Evolutionary conservation across 2,888 invertebrate species (phyloP).

Genomic region (Parnassius apollo): DNA sequence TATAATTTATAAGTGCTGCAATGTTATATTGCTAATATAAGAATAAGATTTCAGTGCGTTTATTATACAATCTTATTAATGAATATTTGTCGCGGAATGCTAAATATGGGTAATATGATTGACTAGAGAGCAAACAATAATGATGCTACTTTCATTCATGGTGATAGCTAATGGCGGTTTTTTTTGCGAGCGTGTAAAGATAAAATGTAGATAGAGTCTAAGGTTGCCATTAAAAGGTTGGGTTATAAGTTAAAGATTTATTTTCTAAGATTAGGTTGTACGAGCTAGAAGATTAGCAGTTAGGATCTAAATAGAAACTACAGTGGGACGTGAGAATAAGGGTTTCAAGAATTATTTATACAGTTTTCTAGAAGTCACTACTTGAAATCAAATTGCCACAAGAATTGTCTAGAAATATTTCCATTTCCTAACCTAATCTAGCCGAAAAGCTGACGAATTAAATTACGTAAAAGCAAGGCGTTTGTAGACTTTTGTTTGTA

Average conservation of each 20-base stretch:
- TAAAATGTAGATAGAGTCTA: constrained; percentile 14
- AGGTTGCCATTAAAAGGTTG: background rate
- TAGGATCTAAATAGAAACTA: constrained; percentile 55
- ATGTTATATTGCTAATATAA: constrained; percentile 11
- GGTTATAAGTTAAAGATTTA: constrained; percentile 15
- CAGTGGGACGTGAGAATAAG: constrained; percentile 77
- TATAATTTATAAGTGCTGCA: constrained; percentile 19
- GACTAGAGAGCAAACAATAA: too few species aligned
- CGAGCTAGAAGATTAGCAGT: constrained; percentile 38
- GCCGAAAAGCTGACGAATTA: constrained; percentile 29
- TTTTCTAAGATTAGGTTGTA: constrained; percentile 27
- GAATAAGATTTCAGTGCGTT: constrained; percentile 7
- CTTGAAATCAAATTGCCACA: constrained; percentile 45
- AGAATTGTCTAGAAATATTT: constrained; percentile 56
- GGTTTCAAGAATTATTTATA: constrained; percentile 68
- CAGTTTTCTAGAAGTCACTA: constrained; percentile 61
- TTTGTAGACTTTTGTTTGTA: constrained; percentile 29
- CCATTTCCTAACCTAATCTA: constrained; percentile 49
- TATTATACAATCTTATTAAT: background rate
- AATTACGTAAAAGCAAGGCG: constrained; percentile 28
- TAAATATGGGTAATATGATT: background rate
- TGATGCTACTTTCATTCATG: too few species aligned
- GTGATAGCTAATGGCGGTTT: background rate
- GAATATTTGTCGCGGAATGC: too few species aligned
- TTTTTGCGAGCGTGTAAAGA: constrained; percentile 5